phyloP scores from a whole-genome alignment of 2,888 invertebrate genomes.

The Electrophaes corylata region DNA sequence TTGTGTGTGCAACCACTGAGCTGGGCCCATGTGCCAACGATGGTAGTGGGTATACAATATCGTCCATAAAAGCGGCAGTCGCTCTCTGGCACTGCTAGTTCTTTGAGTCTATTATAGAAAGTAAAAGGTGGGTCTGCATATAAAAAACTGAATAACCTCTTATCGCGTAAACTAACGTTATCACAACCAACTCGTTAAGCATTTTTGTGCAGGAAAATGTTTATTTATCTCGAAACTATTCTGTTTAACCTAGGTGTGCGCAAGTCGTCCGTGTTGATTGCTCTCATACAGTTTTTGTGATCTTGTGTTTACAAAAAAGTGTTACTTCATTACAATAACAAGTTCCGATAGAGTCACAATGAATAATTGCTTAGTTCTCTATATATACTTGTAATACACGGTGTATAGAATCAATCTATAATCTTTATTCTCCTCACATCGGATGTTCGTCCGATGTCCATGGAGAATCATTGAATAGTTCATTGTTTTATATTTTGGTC shows the following conservation, averaged over 20 bases:
- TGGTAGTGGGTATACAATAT: constrained; percentile 74
- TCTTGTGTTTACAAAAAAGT: constrained; percentile 35
- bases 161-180: constrained; percentile 48
- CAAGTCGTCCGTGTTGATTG: constrained; percentile 43
- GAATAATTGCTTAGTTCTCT: constrained; percentile 11
- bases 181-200: background rate
- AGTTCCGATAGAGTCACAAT: constrained; percentile 10
- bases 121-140: constrained; percentile 78
- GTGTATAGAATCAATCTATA: constrained; percentile 14
- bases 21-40: constrained; percentile 60
- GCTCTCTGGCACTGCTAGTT: constrained; percentile 77
- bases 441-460: constrained; percentile 50
- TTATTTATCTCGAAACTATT: background rate
- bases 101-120: constrained; percentile 71
- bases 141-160: constrained; percentile 45
- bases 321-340: constrained; percentile 23
- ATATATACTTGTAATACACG: constrained; percentile 24
- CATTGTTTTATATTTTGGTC: constrained; percentile 49
- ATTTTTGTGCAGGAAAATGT: background rate
- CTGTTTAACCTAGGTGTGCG: background rate
- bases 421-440: constrained; percentile 59
- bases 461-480: constrained; percentile 50
- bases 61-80: constrained; percentile 80
- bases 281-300: constrained; percentile 45
- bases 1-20: constrained; percentile 46